These are phyloP conservation scores for Macrosteles quadrilineatus DNA, from an alignment of 1,140 invertebrate species.

Conservation along the genomic window DNA sequence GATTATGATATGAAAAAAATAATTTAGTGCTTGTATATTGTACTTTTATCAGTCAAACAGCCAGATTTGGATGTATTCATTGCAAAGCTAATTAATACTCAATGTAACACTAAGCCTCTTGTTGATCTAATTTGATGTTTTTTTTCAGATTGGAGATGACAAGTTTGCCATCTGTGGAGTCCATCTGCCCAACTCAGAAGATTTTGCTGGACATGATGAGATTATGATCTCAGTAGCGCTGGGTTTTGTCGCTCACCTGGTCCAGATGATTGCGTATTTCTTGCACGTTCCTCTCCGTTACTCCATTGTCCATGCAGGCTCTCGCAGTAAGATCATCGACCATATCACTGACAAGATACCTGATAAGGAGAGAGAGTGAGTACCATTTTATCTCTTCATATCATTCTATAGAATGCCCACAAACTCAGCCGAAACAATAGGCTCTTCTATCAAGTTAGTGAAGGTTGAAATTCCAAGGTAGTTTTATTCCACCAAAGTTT, in stretches of 20 bases:
- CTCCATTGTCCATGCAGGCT: constrained; percentile 73
- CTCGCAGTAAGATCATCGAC: constrained; percentile 74
- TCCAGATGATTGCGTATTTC: constrained; percentile 77
- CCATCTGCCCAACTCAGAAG: constrained; percentile 72
- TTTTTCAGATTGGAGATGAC: constrained; percentile 54
- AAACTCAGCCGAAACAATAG: too few relatives aligned
- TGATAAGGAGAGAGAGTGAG: constrained; percentile 75
- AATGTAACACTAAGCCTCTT: too few relatives aligned
- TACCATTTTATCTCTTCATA: too few relatives aligned
- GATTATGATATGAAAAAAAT: too few relatives aligned
- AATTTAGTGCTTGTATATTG: too few relatives aligned
- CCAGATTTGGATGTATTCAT: too few relatives aligned
- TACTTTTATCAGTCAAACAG: too few relatives aligned
- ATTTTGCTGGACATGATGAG: constrained; percentile 62
- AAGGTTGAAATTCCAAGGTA: too few relatives aligned
- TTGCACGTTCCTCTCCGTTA: constrained; percentile 80
- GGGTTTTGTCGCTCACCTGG: constrained; percentile 78
- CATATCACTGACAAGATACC: constrained; percentile 69
- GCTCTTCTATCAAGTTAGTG: too few relatives aligned
- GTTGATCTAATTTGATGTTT: constrained; percentile 33
- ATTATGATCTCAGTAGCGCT: constrained; percentile 71
- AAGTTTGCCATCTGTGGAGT: constrained; percentile 70
- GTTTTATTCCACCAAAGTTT: too few relatives aligned
- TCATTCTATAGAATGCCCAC: too few relatives aligned
- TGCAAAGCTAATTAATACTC: too few relatives aligned